Conservation (phyloP, 2,888 invertebrate species). For the Pediacus dermestoides region DNA sequence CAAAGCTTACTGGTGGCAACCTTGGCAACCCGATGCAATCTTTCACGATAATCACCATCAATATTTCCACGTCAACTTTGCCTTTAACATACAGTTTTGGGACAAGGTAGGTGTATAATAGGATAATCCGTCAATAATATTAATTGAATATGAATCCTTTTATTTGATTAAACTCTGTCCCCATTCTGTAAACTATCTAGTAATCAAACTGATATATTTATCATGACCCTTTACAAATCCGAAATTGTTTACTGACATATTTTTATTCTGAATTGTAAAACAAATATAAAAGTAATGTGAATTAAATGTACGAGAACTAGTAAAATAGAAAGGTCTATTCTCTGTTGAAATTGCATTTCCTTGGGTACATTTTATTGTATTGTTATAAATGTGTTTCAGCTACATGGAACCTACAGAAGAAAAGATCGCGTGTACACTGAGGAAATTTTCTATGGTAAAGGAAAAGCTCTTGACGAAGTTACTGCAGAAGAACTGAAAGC, state of each 20-base stretch:
- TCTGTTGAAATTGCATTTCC: background rate
- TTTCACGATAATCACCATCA: constrained; percentile 78
- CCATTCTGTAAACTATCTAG: no score
- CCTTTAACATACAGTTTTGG: constrained; percentile 67
- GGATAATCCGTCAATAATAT: no score
- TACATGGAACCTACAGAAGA: constrained; percentile 66
- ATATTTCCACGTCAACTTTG: constrained; percentile 75
- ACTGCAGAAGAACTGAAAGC: constrained; percentile 53
- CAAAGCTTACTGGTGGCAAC: constrained; percentile 71
- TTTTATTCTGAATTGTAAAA: background rate
- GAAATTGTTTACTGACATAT: no score
- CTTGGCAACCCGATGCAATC: constrained; percentile 70
- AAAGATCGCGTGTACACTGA: constrained; percentile 64
- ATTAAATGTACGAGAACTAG: background rate
- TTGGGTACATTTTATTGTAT: constrained; percentile 4
- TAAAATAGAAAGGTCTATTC: background rate
- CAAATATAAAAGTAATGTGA: background rate
- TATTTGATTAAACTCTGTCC: no score
- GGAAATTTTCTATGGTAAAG: constrained; percentile 61
- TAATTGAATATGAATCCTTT: no score
- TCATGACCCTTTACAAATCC: no score
- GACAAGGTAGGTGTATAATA: constrained; percentile 59
- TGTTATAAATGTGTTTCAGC: constrained; percentile 46
- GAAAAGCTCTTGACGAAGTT: constrained; percentile 53
- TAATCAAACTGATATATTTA: no score